Percentiles rank a stretch among this genome's conserved stretches.
Evolutionary conservation across 2,797 vertebrate genomes (phyloP).

Genomic region (Chaetophractus vellerosus): DNA sequence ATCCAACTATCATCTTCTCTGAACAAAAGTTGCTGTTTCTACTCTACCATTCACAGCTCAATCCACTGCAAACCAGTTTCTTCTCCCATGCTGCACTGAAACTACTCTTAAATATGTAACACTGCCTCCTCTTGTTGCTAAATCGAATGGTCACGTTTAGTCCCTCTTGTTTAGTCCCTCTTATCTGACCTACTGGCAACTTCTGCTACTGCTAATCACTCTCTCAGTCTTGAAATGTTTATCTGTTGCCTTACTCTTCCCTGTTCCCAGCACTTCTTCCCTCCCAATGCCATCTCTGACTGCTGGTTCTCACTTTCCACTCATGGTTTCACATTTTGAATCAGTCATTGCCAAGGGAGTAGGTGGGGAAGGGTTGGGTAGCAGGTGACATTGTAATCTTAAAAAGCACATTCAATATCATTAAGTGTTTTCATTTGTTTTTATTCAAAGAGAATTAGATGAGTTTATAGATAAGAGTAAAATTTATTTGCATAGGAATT

Average conservation of each 20-base stretch:
- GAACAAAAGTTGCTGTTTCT: slow-evolving; percentile 28
- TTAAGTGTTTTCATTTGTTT: slow-evolving; percentile 69
- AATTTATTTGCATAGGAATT: slow-evolving; percentile 57
- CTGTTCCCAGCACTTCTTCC: background rate
- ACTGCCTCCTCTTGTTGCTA: background rate
- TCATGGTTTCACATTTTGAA: background rate
- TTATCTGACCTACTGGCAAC: background rate
- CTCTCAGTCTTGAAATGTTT: background rate
- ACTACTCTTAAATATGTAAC: background rate
- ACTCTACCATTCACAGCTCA: background rate
- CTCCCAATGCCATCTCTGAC: background rate
- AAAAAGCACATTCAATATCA: background rate
- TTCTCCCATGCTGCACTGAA: background rate
- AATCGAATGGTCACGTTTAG: background rate
- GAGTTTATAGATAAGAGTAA: slow-evolving; percentile 60
- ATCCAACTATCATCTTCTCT: background rate
- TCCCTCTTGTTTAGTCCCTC: too few species aligned
- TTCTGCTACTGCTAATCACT: background rate
- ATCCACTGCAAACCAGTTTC: background rate
- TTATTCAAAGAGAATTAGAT: slow-evolving; percentile 26
- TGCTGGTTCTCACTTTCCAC: slow-evolving; percentile 57
- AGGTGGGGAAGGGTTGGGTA: background rate
- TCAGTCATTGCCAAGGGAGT: background rate
- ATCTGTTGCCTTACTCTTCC: background rate
- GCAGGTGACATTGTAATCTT: background rate